Base-by-base conservation (phyloP, 1,140 invertebrate genomes). In the Andricus grossulariae region DNA sequence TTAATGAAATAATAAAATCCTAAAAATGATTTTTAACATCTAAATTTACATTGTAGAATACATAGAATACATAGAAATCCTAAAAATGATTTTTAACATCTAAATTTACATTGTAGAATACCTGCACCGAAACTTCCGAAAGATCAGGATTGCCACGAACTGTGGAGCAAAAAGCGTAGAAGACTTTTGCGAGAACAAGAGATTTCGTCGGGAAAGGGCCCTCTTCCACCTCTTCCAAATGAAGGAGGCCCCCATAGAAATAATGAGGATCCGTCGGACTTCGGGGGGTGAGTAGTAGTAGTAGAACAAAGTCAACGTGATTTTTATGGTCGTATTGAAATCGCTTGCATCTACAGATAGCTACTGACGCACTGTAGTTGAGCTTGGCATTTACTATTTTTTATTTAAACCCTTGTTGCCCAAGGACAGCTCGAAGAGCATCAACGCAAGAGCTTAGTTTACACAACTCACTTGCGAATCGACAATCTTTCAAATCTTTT, bases 111-210 rank as follows among this genome's bases (percentile, higher is more conserved):
- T 54, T 57, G 13, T 91, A 98, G 97, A 90, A 96, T 97, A 94
- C 93, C 94, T 74, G 94, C 94, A 18, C 96, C 96, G 13, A 93
- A 96, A 85, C 89, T 99, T 78, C 99, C 99, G 1, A 97, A 95
- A 39, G 97, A 97, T 94, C 98, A 99, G 93, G 99, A 99, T 92
- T 99, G 99, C 91, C 99, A 99, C 92, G 99, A 99, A 92, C 93
- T 99, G 85, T 99, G 98, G 98, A 98, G 97, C 83, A 99, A 99
- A 91, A 97, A 97, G 88, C 93, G 96, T 51, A 93, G 96, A 84
- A 92, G 95, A 16, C 96, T 97, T 88, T 92, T 96, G 82, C 92
- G 95, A 50, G 96, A 97, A 85, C 95, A 97, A 85, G 78, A 82
- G 32, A 74, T 75, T 6, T 78, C 85, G 74, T 82, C 82, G 73